Evolutionary conservation across 1,140 invertebrate species (phyloP).

Genomic region (Zaprionus kolodkinae): DNA sequence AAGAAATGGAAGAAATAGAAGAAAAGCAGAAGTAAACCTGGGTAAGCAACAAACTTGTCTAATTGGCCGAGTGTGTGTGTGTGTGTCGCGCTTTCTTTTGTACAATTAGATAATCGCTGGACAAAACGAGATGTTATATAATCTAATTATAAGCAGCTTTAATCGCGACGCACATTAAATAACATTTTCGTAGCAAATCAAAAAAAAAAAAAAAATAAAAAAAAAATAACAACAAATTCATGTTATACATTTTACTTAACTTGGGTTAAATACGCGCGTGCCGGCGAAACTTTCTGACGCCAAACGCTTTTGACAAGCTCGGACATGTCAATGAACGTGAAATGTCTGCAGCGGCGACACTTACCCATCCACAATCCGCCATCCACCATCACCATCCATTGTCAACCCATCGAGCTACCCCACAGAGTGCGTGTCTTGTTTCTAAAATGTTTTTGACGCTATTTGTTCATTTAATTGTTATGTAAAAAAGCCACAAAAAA

Average conservation of each 20-base stretch:
- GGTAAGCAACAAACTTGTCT: constrained; percentile 56
- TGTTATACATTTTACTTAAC: constrained; percentile 32
- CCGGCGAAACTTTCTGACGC: constrained; percentile 56
- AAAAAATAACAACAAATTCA: constrained; percentile 47
- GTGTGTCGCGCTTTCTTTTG: constrained; percentile 66
- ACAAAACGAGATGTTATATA: constrained; percentile 62
- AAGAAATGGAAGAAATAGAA: constrained; percentile 17
- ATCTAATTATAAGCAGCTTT: constrained; percentile 78
- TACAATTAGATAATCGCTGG: constrained; percentile 71
- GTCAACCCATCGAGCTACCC: neutral
- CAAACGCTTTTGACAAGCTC: constrained; percentile 33
- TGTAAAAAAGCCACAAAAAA: constrained; percentile 53
- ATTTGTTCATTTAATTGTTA: constrained; percentile 63
- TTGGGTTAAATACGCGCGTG: constrained; percentile 69
- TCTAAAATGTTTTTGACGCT: constrained; percentile 52
- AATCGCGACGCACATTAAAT: constrained; percentile 72
- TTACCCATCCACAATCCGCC: neutral
- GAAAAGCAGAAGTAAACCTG: constrained; percentile 2
- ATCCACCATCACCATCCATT: neutral
- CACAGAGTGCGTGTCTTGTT: constrained; percentile 62
- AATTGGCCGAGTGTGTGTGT: constrained; percentile 51
- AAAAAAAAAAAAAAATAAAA: neutral
- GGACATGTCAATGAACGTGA: constrained; percentile 77
- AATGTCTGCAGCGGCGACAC: constrained; percentile 48
- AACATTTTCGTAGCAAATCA: constrained; percentile 55